These are phyloP conservation scores for Probaryconus sp. DNA, from an alignment of 1,140 invertebrate genomes.

Conservation along the genomic window DNA sequence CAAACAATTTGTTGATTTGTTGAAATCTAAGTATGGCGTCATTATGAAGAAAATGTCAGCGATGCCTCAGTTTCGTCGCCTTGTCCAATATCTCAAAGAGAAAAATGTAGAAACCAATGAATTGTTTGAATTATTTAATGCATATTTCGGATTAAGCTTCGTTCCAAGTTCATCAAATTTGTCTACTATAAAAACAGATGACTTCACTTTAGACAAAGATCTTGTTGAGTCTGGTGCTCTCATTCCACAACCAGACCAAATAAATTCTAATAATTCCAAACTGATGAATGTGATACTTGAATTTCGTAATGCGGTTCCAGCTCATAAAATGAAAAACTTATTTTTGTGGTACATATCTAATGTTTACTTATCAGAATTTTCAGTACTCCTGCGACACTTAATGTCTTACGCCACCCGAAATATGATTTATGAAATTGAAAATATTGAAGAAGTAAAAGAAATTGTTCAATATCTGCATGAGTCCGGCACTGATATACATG, in stretches of 20 bases:
- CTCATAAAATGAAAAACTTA: background rate
- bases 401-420: conserved; percentile 53
- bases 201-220: too few relatives aligned
- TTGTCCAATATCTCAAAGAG: conserved; percentile 3
- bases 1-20: background rate
- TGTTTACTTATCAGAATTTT: conserved; percentile 41
- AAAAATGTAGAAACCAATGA: conserved; percentile 7
- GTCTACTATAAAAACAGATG: too few relatives aligned
- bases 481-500: conserved; percentile 42
- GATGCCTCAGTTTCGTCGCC: background rate
- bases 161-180: too few relatives aligned
- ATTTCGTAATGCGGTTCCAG: conserved; percentile 15
- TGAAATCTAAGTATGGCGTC: conserved; percentile 16
- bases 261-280: background rate
- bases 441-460: conserved; percentile 43
- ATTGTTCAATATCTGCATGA: conserved; percentile 49
- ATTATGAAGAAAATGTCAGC: conserved; percentile 15
- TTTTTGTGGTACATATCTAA: conserved; percentile 21
- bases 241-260: too few relatives aligned
- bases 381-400: conserved; percentile 33
- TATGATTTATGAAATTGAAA: conserved; percentile 48
- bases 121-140: background rate
- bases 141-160: background rate
- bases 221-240: too few relatives aligned
- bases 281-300: conserved; percentile 43